Percentiles rank a stretch among this genome's conserved stretches.
Evolutionary conservation across 2,888 invertebrate species (phyloP).

Genomic region (Andrena camellia): DNA sequence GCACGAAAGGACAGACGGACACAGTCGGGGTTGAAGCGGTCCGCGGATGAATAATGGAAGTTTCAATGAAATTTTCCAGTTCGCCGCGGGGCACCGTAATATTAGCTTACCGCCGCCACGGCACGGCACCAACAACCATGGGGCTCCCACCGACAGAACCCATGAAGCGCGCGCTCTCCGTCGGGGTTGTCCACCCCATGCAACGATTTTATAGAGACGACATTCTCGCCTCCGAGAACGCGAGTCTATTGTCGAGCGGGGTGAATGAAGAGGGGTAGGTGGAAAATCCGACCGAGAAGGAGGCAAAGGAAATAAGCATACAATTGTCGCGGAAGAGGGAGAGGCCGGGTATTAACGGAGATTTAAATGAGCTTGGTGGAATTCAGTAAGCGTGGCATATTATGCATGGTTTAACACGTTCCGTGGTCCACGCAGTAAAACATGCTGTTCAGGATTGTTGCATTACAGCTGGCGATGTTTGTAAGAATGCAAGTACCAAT

Average conservation of each 20-base stretch:
- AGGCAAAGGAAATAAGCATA: constrained; percentile 22
- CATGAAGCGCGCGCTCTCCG: constrained; percentile 39
- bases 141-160: constrained; percentile 65
- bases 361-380: background rate
- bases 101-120: constrained; percentile 83
- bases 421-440: too few species aligned
- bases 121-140: constrained; percentile 64
- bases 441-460: too few species aligned
- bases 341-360: constrained; percentile 20
- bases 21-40: constrained; percentile 51
- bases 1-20: constrained; percentile 54
- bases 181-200: constrained; percentile 60
- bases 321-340: constrained; percentile 17
- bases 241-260: constrained; percentile 42
- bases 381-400: background rate
- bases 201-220: constrained; percentile 60
- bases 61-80: constrained; percentile 85
- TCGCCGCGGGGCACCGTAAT: constrained; percentile 84
- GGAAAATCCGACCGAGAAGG: constrained; percentile 20
- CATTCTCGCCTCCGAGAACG: constrained; percentile 61
- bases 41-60: constrained; percentile 84
- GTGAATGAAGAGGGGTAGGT: background rate
- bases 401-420: too few species aligned
- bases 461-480: too few species aligned
- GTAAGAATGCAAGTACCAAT: too few species aligned